Percentiles rank a stretch among this genome's conserved stretches.
Conservation (phyloP, 2,888 invertebrate genomes). For the Rotaria magnacalcarata region DNA sequence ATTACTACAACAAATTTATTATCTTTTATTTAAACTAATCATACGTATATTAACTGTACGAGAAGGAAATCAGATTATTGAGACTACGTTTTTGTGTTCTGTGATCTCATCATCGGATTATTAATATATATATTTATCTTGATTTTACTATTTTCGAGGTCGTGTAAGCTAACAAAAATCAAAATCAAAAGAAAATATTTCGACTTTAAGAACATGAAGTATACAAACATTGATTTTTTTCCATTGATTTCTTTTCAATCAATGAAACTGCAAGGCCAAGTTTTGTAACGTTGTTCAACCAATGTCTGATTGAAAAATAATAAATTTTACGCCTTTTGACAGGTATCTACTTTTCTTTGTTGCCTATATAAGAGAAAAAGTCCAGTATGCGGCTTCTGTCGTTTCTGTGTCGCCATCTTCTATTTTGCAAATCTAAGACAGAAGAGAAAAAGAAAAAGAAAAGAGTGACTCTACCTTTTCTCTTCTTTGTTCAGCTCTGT, state of each 20-base stretch:
- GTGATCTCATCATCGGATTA: no score
- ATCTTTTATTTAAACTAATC: no score
- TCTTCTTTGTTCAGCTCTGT: not conserved
- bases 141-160: not conserved
- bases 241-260: not conserved
- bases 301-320: slow-evolving; percentile 17
- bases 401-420: not conserved
- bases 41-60: no score
- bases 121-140: not conserved
- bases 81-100: no score
- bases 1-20: no score
- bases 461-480: not conserved
- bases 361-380: not conserved
- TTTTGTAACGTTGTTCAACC: not conserved
- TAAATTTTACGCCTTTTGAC: not conserved
- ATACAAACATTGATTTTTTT: not conserved
- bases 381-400: not conserved
- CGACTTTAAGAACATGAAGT: not conserved
- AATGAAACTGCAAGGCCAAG: not conserved
- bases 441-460: not conserved
- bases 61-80: no score
- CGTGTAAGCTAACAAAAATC: not conserved
- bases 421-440: not conserved
- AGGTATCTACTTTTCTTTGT: not conserved
- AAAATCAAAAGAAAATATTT: not conserved